Conservation (phyloP, 2,113 vertebrate species). For the Sminthopsis crassicaudata region DNA sequence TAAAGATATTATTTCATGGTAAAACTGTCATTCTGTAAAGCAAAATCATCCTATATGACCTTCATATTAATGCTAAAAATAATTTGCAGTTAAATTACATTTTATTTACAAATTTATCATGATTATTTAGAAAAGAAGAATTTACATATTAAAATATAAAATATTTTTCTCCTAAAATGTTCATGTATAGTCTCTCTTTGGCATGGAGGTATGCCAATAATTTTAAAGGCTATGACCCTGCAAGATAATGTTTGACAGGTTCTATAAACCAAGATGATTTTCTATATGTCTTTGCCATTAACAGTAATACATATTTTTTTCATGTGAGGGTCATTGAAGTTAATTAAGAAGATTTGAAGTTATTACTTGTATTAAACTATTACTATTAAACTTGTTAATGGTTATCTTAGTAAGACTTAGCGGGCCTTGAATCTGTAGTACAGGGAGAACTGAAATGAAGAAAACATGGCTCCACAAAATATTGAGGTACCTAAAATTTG, state of each 20-base stretch:
- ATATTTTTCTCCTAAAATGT: neutral
- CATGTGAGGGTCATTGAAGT: neutral
- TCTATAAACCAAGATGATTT: neutral
- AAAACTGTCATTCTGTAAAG: neutral
- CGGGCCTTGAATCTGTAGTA: too few relatives aligned
- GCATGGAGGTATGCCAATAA: neutral
- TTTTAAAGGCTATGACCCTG: neutral
- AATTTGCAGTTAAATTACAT: fast-evolving
- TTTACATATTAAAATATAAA: neutral
- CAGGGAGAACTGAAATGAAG: neutral
- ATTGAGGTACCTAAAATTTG: neutral
- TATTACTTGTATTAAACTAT: too few relatives aligned
- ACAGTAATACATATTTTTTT: neutral
- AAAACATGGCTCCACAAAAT: neutral
- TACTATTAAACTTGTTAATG: neutral
- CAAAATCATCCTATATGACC: neutral
- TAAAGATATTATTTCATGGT: neutral
- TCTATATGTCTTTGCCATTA: neutral
- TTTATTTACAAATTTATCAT: neutral
- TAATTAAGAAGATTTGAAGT: neutral
- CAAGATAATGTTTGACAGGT: neutral
- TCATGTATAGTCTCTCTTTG: neutral
- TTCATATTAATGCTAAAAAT: neutral
- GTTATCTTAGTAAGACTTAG: neutral
- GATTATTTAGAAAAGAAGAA: neutral